These are phyloP conservation scores for Noctua janthe DNA, from an alignment of 2,888 invertebrate genomes.

Conservation along the genomic window DNA sequence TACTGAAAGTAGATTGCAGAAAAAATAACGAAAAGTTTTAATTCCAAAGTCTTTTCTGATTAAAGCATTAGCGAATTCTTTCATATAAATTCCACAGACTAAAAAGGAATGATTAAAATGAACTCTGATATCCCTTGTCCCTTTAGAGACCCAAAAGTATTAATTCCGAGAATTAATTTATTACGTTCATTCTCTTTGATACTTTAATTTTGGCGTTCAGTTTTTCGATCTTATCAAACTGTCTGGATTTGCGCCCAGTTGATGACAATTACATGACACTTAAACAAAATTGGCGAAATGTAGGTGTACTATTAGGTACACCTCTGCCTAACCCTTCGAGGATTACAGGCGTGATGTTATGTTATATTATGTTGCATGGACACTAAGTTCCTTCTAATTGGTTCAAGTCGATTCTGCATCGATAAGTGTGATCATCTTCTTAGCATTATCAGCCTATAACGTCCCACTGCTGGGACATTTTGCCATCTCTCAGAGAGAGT, in stretches of 20 bases:
- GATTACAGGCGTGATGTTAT: too few relatives aligned
- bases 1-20: neutral
- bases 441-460: neutral
- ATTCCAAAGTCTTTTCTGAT: neutral
- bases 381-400: neutral
- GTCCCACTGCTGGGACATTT: neutral
- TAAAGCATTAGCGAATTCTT: neutral
- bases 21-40: neutral
- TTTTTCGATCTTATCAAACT: neutral
- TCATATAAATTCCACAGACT: neutral
- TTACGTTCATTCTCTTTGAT: neutral
- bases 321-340: too few relatives aligned
- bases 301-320: too few relatives aligned
- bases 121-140: neutral
- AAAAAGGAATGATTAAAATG: slow-evolving; percentile 1
- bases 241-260: neutral
- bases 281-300: too few relatives aligned
- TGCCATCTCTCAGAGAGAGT: neutral
- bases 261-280: too few relatives aligned
- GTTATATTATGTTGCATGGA: neutral
- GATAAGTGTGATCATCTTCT: neutral
- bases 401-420: neutral
- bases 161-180: neutral
- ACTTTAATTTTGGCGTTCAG: neutral
- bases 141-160: neutral